Evolutionary conservation across 2,797 vertebrate species (phyloP).

Genomic region (Esox masquinongy): DNA sequence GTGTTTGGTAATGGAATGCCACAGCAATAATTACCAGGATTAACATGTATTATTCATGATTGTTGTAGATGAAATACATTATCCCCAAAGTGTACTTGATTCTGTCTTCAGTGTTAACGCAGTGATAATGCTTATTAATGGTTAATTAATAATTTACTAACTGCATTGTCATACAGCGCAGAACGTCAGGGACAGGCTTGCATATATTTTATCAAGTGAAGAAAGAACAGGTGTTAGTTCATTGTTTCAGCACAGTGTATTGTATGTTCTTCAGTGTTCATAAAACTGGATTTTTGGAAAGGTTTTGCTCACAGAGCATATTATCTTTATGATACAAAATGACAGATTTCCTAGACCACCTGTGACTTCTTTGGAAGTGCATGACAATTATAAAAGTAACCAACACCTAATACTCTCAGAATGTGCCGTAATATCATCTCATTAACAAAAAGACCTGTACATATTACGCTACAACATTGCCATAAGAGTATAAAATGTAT

Average conservation of each 20-base stretch:
- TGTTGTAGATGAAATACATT: conserved; percentile 7
- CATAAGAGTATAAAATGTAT: neutral
- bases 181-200: neutral
- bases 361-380: neutral
- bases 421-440: neutral
- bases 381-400: neutral
- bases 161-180: neutral
- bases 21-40: conserved; percentile 4
- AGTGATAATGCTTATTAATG: neutral
- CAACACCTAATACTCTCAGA: neutral
- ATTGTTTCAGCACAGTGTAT: neutral
- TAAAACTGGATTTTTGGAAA: neutral
- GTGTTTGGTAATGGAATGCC: neutral
- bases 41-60: neutral
- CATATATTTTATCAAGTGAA: neutral
- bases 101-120: conserved; percentile 3
- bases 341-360: neutral
- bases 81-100: conserved; percentile 4
- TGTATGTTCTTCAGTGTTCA: neutral
- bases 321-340: neutral
- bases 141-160: neutral
- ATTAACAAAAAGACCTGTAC: neutral
- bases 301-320: neutral
- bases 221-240: neutral
- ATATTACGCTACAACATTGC: neutral